These are phyloP conservation scores for Chinchilla lanigera DNA, from an alignment of 2,113 vertebrate species.

Conservation along the genomic window DNA sequence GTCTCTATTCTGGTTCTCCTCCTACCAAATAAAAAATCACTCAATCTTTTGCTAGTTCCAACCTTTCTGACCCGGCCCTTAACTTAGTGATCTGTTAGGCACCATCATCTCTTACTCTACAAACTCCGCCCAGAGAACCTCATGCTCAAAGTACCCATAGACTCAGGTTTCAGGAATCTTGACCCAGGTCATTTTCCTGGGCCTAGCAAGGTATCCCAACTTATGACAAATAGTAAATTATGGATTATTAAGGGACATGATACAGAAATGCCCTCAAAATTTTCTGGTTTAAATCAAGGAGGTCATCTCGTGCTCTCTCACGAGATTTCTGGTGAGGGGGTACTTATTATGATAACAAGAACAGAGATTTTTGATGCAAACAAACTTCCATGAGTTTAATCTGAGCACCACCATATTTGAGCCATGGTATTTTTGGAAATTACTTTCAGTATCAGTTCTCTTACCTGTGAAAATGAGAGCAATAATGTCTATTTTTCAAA, in stretches of 20 bases:
- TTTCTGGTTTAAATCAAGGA: neutral
- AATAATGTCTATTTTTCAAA: neutral
- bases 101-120: neutral
- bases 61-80: neutral
- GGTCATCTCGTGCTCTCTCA: neutral
- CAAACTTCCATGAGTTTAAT: neutral
- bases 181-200: neutral
- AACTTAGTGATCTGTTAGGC: neutral
- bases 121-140: neutral
- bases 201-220: neutral
- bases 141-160: neutral
- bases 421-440: neutral
- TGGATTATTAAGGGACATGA: neutral
- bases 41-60: neutral
- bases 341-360: neutral
- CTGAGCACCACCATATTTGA: neutral
- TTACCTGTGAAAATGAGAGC: neutral
- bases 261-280: neutral
- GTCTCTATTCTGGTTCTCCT: neutral
- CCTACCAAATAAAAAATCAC: neutral
- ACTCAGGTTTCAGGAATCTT: neutral
- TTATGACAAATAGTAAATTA: neutral
- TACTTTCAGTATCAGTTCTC: neutral
- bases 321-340: neutral
- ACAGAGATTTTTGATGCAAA: neutral